phyloP scores from a whole-genome alignment of 1,140 invertebrate genomes.

The Rhyacophila brunnea region DNA sequence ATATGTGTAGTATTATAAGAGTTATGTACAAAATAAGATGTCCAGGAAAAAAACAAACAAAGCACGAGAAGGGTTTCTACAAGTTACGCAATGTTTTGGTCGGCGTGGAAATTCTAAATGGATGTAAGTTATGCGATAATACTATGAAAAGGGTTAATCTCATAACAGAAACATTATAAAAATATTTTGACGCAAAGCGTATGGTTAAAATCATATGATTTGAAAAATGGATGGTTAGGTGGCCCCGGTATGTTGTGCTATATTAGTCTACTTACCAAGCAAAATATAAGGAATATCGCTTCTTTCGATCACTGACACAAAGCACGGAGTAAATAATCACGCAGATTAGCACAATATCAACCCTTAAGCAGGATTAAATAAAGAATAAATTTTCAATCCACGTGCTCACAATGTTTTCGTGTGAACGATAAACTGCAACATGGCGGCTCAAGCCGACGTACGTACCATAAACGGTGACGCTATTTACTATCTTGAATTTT shows the following conservation, averaged over 20 bases:
- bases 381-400: constrained; percentile 41
- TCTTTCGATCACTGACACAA: constrained; percentile 22
- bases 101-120: background rate
- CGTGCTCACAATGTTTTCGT: constrained; percentile 54
- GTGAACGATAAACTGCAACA: constrained; percentile 56
- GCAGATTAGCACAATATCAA: constrained; percentile 12
- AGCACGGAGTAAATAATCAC: constrained; percentile 5
- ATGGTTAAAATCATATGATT: too few relatives aligned
- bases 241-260: constrained; percentile 12
- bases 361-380: constrained; percentile 4
- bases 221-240: constrained; percentile 17
- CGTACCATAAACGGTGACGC: constrained; percentile 26
- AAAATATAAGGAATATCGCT: constrained; percentile 1
- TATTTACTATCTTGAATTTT: constrained; percentile 1
- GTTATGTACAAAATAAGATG: background rate
- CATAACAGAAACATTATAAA: too few relatives aligned
- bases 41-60: constrained; percentile 16
- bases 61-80: constrained; percentile 12
- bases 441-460: constrained; percentile 47
- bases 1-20: too few relatives aligned
- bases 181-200: too few relatives aligned
- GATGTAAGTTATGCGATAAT: constrained; percentile 1
- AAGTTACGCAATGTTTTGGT: constrained; percentile 21
- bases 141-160: background rate
- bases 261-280: constrained; percentile 14